Evolutionary conservation across 2,113 vertebrate species (phyloP), one percentile per base, ranked within the genome.

Genomic region (Murina feae): DNA sequence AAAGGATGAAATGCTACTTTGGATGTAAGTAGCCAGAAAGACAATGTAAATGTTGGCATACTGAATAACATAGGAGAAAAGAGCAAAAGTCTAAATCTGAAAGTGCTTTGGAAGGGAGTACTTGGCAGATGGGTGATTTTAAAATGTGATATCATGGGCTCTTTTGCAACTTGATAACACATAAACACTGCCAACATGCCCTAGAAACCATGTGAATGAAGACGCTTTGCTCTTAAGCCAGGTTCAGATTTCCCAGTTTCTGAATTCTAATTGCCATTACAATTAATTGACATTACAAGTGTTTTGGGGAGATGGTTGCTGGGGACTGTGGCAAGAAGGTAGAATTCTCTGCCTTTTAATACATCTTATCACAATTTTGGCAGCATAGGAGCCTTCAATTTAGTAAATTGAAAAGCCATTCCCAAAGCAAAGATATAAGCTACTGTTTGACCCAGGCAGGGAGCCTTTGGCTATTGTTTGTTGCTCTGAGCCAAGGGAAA

Each of bases 401-500:
- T 78, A 74, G 53, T 82, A 96, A 96, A 88, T 68, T 65, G 66
- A 96, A 76, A 60, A 96, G 35, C 91, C 66, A 90, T 89, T 91
- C 95, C 71, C 76, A 93, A 1, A 88, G 93, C 89, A 88, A 85
- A 95, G 84, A 97, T 96, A 74, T 89, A 95, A 93, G 84, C 94
- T 95, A 94, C 96, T 93, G 87, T 97, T 93, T 95, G 94, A 96
- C 87, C 86, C 87, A 96, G 72, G 95, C 53, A 97, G 80, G 79
- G 53, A 93, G 90, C 2, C 91, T 96, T 96, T 14, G 55, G 89
- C 96, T 96, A 90, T 84, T 96, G 79, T 96, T 96, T 93, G 87
- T 94, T 97, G 94, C 96, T 84, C 93, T 79, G 47, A 97, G 60
- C 91, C 87, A 86, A 96, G 83, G 87, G 71, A 97, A 96, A 96